A percentile compares a stretch with the other conserved stretches of the same genome.
These are phyloP conservation scores for Phrynocephalus forsythii DNA, from an alignment of 2,797 vertebrate species.

Conservation along the genomic window DNA sequence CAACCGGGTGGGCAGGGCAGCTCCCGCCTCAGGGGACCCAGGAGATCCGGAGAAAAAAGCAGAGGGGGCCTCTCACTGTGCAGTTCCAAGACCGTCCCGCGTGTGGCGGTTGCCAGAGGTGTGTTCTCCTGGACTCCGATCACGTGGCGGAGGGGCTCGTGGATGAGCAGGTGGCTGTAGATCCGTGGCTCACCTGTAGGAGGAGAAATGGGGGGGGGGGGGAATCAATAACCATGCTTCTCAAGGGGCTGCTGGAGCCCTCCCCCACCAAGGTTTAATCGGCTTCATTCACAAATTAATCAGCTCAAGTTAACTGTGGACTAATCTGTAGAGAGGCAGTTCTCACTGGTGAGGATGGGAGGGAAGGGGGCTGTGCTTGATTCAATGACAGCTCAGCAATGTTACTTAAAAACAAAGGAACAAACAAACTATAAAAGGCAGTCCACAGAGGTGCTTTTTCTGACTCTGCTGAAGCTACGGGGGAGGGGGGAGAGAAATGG, in stretches of 20 bases:
- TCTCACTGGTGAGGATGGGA: background rate
- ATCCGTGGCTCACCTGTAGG: slow-evolving; percentile 57
- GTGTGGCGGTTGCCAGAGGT: slow-evolving; percentile 66
- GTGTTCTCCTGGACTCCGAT: slow-evolving; percentile 76
- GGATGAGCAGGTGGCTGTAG: slow-evolving; percentile 79
- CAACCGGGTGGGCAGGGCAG: accelerated
- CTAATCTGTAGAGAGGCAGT: background rate
- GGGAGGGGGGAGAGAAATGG: no score
- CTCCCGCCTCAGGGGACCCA: background rate
- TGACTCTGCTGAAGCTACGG: no score
- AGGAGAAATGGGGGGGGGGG: slow-evolving; percentile 42
- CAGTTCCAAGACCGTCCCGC: slow-evolving; percentile 59
- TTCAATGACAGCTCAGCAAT: background rate
- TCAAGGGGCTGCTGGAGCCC: no score
- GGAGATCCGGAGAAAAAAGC: slow-evolving; percentile 35
- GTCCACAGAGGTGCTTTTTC: no score
- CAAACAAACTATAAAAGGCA: no score
- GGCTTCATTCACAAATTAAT: background rate
- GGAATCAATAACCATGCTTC: background rate
- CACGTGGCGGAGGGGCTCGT: slow-evolving; percentile 73
- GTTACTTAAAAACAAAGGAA: no score
- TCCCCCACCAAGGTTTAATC: background rate
- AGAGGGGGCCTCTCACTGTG: slow-evolving; percentile 28
- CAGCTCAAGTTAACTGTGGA: background rate
- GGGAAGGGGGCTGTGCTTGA: no score